Conservation (phyloP, 2,888 invertebrate species). For the Lithophane socia region DNA sequence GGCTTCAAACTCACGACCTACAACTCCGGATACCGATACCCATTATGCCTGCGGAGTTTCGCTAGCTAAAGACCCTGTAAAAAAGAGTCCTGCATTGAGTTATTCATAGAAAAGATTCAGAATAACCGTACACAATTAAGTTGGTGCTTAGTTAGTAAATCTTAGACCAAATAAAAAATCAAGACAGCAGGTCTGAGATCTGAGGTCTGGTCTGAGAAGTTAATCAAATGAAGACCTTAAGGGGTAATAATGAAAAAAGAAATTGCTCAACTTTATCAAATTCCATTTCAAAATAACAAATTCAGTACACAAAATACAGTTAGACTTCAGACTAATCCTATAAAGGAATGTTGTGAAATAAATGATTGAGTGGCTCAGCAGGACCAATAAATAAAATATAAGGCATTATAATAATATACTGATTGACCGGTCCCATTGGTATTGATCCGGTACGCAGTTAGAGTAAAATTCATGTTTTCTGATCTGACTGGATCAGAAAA, state of each 20-base stretch:
- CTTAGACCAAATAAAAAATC: too few species aligned
- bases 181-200: too few species aligned
- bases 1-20: too few species aligned
- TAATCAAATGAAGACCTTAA: background rate
- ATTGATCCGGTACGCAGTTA: slow-evolving; percentile 28
- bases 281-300: slow-evolving; percentile 4
- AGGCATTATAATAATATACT: slow-evolving; percentile 56
- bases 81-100: background rate
- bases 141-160: too few species aligned
- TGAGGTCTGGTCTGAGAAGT: too few species aligned
- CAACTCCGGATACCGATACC: too few species aligned
- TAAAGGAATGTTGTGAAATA: slow-evolving; percentile 39
- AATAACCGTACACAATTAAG: background rate
- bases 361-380: slow-evolving; percentile 26
- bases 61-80: too few species aligned
- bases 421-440: slow-evolving; percentile 47
- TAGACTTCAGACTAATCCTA: background rate
- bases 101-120: background rate
- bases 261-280: background rate
- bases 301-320: background rate
- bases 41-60: too few species aligned
- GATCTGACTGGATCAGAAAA: background rate
- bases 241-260: background rate
- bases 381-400: slow-evolving; percentile 51
- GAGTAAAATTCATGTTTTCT: background rate